These are phyloP conservation scores for Autographa pulchrina DNA, from an alignment of 2,888 invertebrate genomes.

Conservation along the genomic window DNA sequence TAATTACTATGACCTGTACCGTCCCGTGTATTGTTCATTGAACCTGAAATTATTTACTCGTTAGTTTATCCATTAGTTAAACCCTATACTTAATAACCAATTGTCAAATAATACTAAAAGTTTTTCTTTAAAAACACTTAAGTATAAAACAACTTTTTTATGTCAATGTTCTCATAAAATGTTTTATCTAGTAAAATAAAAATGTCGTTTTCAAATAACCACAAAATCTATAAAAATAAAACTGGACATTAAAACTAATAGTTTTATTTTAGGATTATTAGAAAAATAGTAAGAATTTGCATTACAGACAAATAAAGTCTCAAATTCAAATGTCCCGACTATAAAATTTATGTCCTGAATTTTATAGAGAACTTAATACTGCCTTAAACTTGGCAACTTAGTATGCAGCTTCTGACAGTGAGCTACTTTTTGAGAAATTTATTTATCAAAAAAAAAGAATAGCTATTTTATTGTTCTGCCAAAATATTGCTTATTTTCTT, in stretches of 20 bases:
- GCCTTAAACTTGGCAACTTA: constrained; percentile 12
- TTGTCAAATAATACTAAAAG: not conserved
- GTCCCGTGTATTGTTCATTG: not conserved
- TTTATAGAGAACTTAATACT: constrained; percentile 30
- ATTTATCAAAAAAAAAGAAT: not conserved
- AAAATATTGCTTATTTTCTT: not conserved
- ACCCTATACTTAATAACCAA: not conserved
- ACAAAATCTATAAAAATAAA: constrained; percentile 1
- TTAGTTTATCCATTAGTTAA: constrained; percentile 4
- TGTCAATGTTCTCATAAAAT: not conserved
- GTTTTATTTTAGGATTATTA: not conserved
- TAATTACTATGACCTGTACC: not conserved
- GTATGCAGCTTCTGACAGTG: not conserved
- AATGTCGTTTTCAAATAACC: not conserved
- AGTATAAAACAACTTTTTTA: not conserved
- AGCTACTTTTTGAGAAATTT: not conserved
- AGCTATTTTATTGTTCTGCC: not conserved
- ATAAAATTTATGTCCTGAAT: constrained; percentile 39
- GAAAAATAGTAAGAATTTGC: constrained; percentile 31
- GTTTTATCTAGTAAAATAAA: not conserved
- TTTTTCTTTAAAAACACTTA: not conserved
- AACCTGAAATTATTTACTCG: not conserved
- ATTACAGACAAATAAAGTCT: constrained; percentile 36
- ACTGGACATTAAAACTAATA: constrained; percentile 1
- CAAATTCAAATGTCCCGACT: constrained; percentile 22